Base-by-base conservation (phyloP, 2,113 vertebrate species). In the Pelecanoides urinatrix region DNA sequence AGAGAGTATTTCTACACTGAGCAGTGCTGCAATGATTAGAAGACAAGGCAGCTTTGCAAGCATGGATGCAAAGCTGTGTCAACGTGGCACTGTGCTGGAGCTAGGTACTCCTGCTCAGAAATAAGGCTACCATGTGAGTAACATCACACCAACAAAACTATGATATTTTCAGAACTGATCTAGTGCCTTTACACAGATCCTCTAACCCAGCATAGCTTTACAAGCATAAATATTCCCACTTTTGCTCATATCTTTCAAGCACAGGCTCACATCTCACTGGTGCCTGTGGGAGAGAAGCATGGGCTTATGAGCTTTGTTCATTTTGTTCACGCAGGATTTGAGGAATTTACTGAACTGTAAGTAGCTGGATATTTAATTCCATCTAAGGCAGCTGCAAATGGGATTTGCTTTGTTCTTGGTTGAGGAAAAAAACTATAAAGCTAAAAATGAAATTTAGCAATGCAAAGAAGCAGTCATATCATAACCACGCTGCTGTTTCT, bases 361-460 rank as follows among this genome's bases (percentile, higher is more conserved):
- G 68, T 55, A 84, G 63, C 63, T 93, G 72, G 20, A 19, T 84
- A 72, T 84, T 93, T 81, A 88, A 94, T 88, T 88, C 79, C n/a
- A 63, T 73, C 75, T 67, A 70, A 94, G 47, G n/a, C 63, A 94
- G 18, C 49, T 86, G 59, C n/a, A 94, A 93, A 84, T 75, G 44
- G 49, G 68, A 94, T 94, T 95, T 94, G 3, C 61, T 92, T 93
- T 94, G 61, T 74, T 95, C 94, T 84, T 74, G 27, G 30, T 42
- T 88, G 53, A 94, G 16, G n/a, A 10, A 70, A 83, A 61, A 92
- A 50, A 2, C 21, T 76, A 36, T 20, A 71, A 88, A 93, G 10
- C 36, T 52, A 63, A 86, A 92, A 95, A 68, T 72, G 21, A 81
- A 78, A 86, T 56, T 74, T 74, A 70, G 34, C 36, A 11, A 38